A percentile compares a stretch with the other conserved stretches of the same genome.
These are phyloP conservation scores for Battus philenor DNA, from an alignment of 1,140 invertebrate genomes.

Conservation along the genomic window DNA sequence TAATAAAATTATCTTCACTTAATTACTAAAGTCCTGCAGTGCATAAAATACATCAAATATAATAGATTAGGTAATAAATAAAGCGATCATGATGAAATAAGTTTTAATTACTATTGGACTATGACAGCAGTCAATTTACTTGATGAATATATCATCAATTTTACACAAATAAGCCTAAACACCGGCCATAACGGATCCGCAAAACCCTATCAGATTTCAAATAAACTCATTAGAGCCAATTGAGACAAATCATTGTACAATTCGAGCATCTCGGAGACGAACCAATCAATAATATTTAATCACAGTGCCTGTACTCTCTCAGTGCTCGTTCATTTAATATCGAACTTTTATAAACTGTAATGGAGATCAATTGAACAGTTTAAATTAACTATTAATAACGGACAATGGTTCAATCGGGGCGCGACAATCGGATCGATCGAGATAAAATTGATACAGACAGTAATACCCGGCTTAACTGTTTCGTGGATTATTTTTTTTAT, in stretches of 20 bases:
- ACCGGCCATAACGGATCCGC: too few relatives aligned
- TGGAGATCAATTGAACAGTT: slow-evolving; percentile 64
- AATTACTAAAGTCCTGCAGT: too few relatives aligned
- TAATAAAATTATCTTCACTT: too few relatives aligned
- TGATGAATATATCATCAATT: too few relatives aligned
- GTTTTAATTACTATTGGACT: too few relatives aligned
- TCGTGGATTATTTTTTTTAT: neutral
- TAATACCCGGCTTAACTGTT: slow-evolving; percentile 2
- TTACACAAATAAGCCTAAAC: too few relatives aligned
- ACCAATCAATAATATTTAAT: slow-evolving; percentile 64
- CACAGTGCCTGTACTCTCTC: slow-evolving; percentile 37
- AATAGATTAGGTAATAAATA: too few relatives aligned
- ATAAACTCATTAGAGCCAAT: slow-evolving; percentile 59
- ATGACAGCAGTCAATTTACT: too few relatives aligned
- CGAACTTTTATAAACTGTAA: slow-evolving; percentile 64
- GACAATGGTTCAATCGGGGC: slow-evolving; percentile 51
- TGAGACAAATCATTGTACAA: slow-evolving; percentile 65
- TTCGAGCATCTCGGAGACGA: slow-evolving; percentile 38
- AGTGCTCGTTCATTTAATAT: slow-evolving; percentile 51
- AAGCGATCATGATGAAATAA: too few relatives aligned
- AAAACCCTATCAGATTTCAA: slow-evolving; percentile 37
- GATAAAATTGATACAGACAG: slow-evolving; percentile 20
- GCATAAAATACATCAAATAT: too few relatives aligned
- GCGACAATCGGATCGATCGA: slow-evolving; percentile 44
- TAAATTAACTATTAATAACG: slow-evolving; percentile 64